A percentile compares a stretch with the other conserved stretches of the same genome.
Conservation (phyloP, 2,113 vertebrate species). For the Antechinus stuartii region DNA sequence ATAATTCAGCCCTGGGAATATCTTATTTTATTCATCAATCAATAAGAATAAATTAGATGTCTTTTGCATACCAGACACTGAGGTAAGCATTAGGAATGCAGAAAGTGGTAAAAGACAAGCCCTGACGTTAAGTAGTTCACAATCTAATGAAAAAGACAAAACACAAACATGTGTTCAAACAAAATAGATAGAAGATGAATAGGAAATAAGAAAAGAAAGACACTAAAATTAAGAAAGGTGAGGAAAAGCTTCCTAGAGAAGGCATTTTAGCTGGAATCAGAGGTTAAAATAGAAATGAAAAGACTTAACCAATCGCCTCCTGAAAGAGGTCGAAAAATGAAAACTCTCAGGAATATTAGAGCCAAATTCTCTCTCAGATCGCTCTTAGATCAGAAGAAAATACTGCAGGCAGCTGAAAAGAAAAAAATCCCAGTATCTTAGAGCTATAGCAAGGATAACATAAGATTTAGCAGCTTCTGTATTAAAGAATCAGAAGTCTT, state of each 20-base stretch:
- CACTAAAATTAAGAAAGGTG: not conserved
- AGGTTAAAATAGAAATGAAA: not conserved
- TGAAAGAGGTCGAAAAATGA: too few relatives aligned
- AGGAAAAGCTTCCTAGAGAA: not conserved
- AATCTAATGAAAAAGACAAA: not conserved
- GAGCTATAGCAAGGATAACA: too few relatives aligned
- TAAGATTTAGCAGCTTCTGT: too few relatives aligned
- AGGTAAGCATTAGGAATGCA: not conserved
- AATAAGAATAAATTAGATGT: not conserved
- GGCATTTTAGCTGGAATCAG: not conserved
- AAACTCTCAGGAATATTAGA: too few relatives aligned
- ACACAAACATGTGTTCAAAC: not conserved
- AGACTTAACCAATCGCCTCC: not conserved
- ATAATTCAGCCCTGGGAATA: not conserved
- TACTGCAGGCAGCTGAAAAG: too few relatives aligned
- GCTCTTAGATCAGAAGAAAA: too few relatives aligned
- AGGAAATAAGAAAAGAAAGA: not conserved
- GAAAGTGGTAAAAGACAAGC: not conserved
- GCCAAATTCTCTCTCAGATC: too few relatives aligned
- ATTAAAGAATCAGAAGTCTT: too few relatives aligned
- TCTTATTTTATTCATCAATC: not conserved
- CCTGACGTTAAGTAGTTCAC: not conserved
- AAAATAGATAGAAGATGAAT: not conserved
- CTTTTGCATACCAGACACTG: not conserved
- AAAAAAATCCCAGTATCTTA: too few relatives aligned